A percentile compares a stretch with the other conserved stretches of the same genome.
Evolutionary conservation across 2,113 vertebrate species (phyloP).

Genomic region (Emydocephalus ijimae): DNA sequence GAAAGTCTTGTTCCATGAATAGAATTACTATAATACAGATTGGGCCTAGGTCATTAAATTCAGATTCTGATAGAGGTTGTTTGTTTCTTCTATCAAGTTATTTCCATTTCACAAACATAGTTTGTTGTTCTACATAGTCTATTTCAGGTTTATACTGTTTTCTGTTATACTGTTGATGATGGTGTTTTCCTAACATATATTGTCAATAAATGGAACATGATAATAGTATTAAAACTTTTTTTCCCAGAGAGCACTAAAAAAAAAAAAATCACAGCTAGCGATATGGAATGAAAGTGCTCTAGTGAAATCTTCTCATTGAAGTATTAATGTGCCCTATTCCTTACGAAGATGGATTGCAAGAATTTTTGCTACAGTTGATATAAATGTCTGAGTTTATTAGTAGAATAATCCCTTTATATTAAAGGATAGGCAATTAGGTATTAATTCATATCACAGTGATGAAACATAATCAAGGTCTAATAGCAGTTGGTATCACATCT

Average conservation of each 20-base stretch:
- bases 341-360: neutral
- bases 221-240: slow-evolving; percentile 19
- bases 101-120: slow-evolving; percentile 26
- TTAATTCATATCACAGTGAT: slow-evolving; percentile 5
- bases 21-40: neutral
- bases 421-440: slow-evolving; percentile 15
- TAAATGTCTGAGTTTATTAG: slow-evolving; percentile 4
- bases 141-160: slow-evolving; percentile 24
- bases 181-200: neutral
- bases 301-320: slow-evolving; percentile 27
- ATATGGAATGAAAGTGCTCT: neutral
- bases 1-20: neutral
- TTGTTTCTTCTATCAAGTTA: neutral
- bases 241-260: slow-evolving; percentile 4
- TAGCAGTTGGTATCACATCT: neutral
- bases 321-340: neutral
- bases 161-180: slow-evolving; percentile 13
- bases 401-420: slow-evolving; percentile 21
- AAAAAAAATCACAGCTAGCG: neutral
- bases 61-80: neutral
- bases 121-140: neutral
- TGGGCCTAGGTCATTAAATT: slow-evolving; percentile 1
- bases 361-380: neutral
- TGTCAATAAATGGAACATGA: slow-evolving; percentile 14
- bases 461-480: slow-evolving; percentile 13